A percentile compares a stretch with the other conserved stretches of the same genome.
These are phyloP conservation scores for Phymatocera aterrima DNA, from an alignment of 2,888 invertebrate genomes.

Conservation along the genomic window DNA sequence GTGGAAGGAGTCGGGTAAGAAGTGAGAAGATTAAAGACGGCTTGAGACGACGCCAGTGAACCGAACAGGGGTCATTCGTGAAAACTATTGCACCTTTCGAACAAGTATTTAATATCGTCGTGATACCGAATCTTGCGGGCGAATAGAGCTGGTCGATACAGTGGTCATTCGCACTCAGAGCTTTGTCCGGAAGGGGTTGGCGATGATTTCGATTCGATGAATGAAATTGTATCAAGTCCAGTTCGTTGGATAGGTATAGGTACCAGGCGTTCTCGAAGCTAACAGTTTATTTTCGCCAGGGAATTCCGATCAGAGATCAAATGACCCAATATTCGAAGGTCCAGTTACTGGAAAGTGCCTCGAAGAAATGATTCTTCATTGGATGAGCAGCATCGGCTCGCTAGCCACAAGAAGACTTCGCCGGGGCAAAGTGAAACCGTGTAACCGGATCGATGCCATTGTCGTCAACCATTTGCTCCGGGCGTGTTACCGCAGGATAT, in stretches of 20 bases:
- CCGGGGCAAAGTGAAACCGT: conserved; percentile 18
- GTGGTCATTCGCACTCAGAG: neutral
- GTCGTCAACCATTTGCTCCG: conserved; percentile 35
- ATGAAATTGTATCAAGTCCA: conserved; percentile 27
- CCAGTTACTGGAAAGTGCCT: conserved; percentile 31
- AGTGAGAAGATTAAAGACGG: conserved; percentile 38
- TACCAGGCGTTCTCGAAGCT: conserved; percentile 8
- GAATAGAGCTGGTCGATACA: neutral
- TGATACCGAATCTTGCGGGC: neutral
- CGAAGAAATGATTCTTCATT: conserved; percentile 32
- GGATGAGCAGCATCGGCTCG: conserved; percentile 35
- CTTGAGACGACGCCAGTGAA: conserved; percentile 32
- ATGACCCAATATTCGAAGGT: conserved; percentile 36
- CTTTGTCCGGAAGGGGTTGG: neutral
- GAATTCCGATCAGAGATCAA: conserved; percentile 31
- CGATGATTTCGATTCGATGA: conserved; percentile 26
- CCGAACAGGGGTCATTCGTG: conserved; percentile 29
- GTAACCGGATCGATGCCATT: conserved; percentile 37
- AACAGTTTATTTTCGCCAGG: conserved; percentile 4
- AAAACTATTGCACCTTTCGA: conserved; percentile 32
- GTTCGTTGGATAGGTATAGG: conserved; percentile 12
- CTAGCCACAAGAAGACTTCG: conserved; percentile 19
- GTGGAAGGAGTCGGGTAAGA: conserved; percentile 19
- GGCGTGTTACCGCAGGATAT: conserved; percentile 34
- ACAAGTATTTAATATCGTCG: conserved; percentile 38